Percentiles rank a stretch among this genome's conserved stretches.
These are phyloP conservation scores for Euwallacea fornicatus DNA, from an alignment of 1,140 invertebrate genomes.

Conservation along the genomic window DNA sequence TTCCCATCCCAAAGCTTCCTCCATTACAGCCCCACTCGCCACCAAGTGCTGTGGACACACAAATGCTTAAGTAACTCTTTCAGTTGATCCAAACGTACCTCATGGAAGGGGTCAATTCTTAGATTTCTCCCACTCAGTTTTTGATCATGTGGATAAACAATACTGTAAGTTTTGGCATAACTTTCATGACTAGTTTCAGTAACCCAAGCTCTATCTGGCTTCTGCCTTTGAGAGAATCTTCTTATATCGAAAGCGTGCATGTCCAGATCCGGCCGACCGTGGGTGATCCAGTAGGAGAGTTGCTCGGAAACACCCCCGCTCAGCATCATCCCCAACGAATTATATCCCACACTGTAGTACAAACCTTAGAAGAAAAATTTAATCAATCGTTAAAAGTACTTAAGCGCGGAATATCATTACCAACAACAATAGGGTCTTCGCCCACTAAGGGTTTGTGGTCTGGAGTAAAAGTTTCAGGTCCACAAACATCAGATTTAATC, in stretches of 20 bases:
- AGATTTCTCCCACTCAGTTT: conserved; percentile 78
- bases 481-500: conserved; percentile 82
- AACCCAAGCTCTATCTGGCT: conserved; percentile 70
- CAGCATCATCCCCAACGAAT: conserved; percentile 89
- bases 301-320: conserved; percentile 83
- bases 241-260: conserved; percentile 86
- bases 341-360: conserved; percentile 85
- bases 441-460: conserved; percentile 88
- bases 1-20: conserved; percentile 85
- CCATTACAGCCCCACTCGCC: conserved; percentile 78
- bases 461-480: conserved; percentile 85
- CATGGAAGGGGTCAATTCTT: conserved; percentile 68
- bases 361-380: conserved; percentile 57
- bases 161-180: conserved; percentile 84
- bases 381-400: background rate
- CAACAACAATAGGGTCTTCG: conserved; percentile 61
- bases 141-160: conserved; percentile 83
- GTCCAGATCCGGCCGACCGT: conserved; percentile 77
- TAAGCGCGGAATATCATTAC: conserved; percentile 43
- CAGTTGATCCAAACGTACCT: conserved; percentile 53
- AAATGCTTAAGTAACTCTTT: no score
- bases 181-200: conserved; percentile 81
- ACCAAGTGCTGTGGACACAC: conserved; percentile 60
- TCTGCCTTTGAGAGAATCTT: conserved; percentile 72
- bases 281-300: conserved; percentile 79